Evolutionary conservation across 2,888 invertebrate genomes (phyloP).

Genomic region (Chloroclystis v-ata): DNA sequence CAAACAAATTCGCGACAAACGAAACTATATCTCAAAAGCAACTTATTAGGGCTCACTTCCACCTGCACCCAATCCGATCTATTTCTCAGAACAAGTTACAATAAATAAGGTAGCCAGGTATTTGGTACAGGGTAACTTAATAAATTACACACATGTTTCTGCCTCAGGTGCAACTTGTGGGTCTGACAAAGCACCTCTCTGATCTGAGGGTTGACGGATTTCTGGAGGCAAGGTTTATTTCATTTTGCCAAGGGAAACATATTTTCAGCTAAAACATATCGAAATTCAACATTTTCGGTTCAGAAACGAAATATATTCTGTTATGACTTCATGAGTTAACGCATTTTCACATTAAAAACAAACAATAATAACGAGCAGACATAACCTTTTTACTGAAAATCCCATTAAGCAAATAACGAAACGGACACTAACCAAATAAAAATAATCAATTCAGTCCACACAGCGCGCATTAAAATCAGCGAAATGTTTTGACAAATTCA

Average conservation of each 20-base stretch:
- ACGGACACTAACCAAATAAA: constrained; percentile 5
- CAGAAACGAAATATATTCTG: too few relatives aligned
- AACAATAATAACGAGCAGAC: too few relatives aligned
- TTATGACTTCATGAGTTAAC: too few relatives aligned
- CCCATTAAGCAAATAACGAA: background rate
- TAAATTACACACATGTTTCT: constrained; percentile 51
- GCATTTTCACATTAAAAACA: too few relatives aligned
- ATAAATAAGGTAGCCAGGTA: constrained; percentile 19
- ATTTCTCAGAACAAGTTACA: constrained; percentile 15
- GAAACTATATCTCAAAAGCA: background rate
- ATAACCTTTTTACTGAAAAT: background rate
- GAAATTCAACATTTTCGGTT: too few relatives aligned
- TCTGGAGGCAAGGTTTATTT: constrained; percentile 5
- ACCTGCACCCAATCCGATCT: constrained; percentile 12
- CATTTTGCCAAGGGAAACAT: too few relatives aligned
- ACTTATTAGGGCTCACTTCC: constrained; percentile 4
- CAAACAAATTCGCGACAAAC: constrained; percentile 3
- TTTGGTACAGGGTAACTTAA: constrained; percentile 36
- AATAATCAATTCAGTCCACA: constrained; percentile 8
- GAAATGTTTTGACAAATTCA: constrained; percentile 8
- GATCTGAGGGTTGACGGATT: constrained; percentile 16
- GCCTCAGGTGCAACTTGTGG: constrained; percentile 56
- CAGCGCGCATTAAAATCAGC: constrained; percentile 6
- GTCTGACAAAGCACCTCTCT: constrained; percentile 45
- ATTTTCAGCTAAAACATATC: too few relatives aligned